These are phyloP conservation scores for Cebus imitator DNA, from an alignment of 2,113 vertebrate species.

Conservation along the genomic window DNA sequence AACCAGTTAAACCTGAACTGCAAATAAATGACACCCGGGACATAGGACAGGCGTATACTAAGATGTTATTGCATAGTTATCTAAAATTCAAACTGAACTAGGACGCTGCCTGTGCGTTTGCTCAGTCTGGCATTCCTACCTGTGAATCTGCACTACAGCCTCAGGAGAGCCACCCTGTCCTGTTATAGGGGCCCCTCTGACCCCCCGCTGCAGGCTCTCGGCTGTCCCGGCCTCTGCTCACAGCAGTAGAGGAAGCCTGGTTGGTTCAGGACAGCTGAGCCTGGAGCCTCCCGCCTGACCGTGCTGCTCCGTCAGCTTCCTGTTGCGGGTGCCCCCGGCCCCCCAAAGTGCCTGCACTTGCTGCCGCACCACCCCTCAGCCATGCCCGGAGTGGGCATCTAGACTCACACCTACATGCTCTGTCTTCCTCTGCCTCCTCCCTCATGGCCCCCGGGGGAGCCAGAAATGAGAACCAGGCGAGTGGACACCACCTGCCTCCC, in stretches of 20 bases:
- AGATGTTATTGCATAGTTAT: not conserved
- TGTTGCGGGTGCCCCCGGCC: not conserved
- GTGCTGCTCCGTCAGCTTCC: accelerated
- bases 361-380: too few species aligned
- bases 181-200: not conserved
- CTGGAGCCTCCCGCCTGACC: not conserved
- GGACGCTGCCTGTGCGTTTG: not conserved
- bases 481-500: not conserved
- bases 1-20: not conserved
- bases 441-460: not conserved
- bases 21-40: not conserved
- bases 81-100: not conserved
- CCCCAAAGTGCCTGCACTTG: not conserved
- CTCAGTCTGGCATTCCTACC: not conserved
- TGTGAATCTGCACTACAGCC: not conserved
- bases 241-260: not conserved
- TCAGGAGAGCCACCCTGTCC: not conserved
- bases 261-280: not conserved
- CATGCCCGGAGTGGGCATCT: not conserved
- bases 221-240: not conserved
- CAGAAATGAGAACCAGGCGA: not conserved
- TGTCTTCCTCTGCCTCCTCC: not conserved
- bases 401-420: not conserved
- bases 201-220: not conserved
- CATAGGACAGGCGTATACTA: not conserved